Evolutionary conservation across 2,113 vertebrate species (phyloP).

Genomic region (Agelaius tricolor): DNA sequence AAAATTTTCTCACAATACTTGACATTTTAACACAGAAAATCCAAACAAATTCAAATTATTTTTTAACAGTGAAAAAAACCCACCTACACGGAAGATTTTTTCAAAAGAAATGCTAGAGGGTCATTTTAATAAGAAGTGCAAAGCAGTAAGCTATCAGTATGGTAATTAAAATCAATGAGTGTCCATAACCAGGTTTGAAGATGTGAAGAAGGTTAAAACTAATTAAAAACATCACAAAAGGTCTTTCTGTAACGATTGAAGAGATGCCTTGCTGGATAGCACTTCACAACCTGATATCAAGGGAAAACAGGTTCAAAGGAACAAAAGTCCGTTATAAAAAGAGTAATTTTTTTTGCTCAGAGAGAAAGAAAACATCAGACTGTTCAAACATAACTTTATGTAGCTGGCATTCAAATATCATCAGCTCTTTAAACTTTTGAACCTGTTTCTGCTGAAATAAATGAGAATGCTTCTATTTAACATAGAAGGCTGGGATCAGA

Average conservation of each 20-base stretch:
- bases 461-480: background rate
- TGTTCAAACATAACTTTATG: background rate
- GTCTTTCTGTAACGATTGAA: constrained; percentile 14
- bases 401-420: background rate
- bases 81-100: background rate
- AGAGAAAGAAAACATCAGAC: background rate
- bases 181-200: constrained; percentile 42
- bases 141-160: constrained; percentile 24
- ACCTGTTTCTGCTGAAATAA: background rate
- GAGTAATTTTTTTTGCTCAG: background rate
- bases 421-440: background rate
- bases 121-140: constrained; percentile 44
- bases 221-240: constrained; percentile 61
- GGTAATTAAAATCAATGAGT: constrained; percentile 63
- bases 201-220: constrained; percentile 51
- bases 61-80: background rate
- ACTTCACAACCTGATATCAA: background rate
- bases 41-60: background rate
- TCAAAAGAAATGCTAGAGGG: constrained; percentile 9
- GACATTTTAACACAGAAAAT: background rate
- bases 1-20: background rate
- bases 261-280: background rate
- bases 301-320: constrained; percentile 19
- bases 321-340: background rate
- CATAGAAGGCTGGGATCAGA: background rate